phyloP scores from a whole-genome alignment of 2,888 invertebrate genomes.

The Phortica okadai region DNA sequence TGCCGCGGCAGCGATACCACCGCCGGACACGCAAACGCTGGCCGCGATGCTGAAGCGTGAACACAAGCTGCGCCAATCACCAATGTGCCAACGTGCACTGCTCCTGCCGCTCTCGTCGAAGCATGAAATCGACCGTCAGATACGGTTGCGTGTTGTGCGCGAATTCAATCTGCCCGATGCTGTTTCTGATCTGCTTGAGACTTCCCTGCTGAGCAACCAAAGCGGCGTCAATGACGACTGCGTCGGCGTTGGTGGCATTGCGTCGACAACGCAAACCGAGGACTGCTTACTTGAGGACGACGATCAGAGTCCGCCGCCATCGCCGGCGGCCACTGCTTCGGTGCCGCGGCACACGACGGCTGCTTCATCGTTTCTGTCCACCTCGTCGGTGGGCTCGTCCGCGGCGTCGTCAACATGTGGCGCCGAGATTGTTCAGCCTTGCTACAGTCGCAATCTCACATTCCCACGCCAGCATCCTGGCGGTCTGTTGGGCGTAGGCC shows the following conservation, averaged over 20 bases:
- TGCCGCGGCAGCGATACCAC: conserved; percentile 82
- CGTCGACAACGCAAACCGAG: conserved; percentile 69
- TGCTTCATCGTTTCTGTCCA: conserved; percentile 72
- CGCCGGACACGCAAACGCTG: conserved; percentile 87
- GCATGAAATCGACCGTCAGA: conserved; percentile 86
- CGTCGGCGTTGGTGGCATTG: conserved; percentile 52
- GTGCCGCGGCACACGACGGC: conserved; percentile 54
- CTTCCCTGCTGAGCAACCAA: conserved; percentile 72
- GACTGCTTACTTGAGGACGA: conserved; percentile 70
- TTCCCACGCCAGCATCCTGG: conserved; percentile 78
- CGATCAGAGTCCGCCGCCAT: conserved; percentile 75
- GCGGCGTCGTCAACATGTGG: conserved; percentile 64
- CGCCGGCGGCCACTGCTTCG: conserved; percentile 73
- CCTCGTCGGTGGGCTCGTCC: conserved; percentile 65
- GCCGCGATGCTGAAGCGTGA: conserved; percentile 90
- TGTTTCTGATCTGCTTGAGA: conserved; percentile 86
- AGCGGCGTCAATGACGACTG: conserved; percentile 46
- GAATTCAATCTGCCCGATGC: conserved; percentile 96
- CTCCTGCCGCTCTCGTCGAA: conserved; percentile 86
- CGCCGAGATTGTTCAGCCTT: conserved; percentile 73
- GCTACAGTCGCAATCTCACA: conserved; percentile 81
- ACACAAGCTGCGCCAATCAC: conserved; percentile 87
- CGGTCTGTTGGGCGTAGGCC: conserved; percentile 58
- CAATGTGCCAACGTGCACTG: conserved; percentile 88
- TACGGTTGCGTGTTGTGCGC: conserved; percentile 92